Conservation (phyloP, 2,888 invertebrate species). For the Chrysomela aeneicollis region DNA sequence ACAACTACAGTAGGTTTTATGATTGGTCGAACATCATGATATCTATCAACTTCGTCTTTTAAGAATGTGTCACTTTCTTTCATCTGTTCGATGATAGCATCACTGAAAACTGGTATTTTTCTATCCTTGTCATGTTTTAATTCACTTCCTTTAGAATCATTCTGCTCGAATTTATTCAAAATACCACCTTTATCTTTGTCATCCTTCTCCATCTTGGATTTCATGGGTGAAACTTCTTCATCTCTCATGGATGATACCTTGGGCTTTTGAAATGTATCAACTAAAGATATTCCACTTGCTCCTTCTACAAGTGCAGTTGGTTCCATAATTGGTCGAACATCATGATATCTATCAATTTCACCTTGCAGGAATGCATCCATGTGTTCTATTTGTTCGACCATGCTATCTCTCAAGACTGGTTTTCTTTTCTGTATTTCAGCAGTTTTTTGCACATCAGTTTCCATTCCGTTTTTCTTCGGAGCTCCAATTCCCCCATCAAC, state of each 20-base stretch:
- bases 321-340: conserved; percentile 32
- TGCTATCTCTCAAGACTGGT: conserved; percentile 18
- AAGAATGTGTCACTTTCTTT: conserved; percentile 43
- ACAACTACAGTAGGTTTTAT: not conserved
- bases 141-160: conserved; percentile 12
- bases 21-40: conserved; percentile 32
- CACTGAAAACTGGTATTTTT: not conserved
- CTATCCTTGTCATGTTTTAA: not conserved
- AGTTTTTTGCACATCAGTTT: too few relatives aligned
- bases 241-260: not conserved
- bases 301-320: conserved; percentile 3
- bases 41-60: conserved; percentile 41
- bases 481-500: too few relatives aligned
- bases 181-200: conserved; percentile 36
- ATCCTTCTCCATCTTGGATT: conserved; percentile 18
- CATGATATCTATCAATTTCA: conserved; percentile 44
- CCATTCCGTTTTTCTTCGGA: too few relatives aligned
- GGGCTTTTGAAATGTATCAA: not conserved
- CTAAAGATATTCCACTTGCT: not conserved
- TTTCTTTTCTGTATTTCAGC: too few relatives aligned
- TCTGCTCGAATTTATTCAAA: conserved; percentile 30
- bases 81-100: conserved; percentile 32
- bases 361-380: conserved; percentile 42
- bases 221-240: not conserved
- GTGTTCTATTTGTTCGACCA: conserved; percentile 37